A percentile compares a stretch with the other conserved stretches of the same genome.
These are phyloP conservation scores for Atherinosoma microstoma DNA, from an alignment of 2,797 vertebrate species.

Conservation along the genomic window DNA sequence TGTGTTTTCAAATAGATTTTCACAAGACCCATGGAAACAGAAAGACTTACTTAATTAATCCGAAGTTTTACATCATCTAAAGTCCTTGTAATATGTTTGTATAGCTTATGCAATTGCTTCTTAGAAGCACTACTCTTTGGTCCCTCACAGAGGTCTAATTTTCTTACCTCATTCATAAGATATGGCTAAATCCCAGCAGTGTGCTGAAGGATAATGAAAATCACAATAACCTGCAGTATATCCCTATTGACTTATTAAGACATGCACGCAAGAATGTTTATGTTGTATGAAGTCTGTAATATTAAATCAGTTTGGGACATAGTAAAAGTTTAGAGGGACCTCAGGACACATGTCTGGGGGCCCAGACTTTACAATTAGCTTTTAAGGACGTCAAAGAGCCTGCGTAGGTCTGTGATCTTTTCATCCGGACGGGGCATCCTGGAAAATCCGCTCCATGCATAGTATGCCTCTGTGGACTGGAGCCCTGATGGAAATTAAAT, in stretches of 20 bases:
- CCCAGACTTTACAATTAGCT: slow-evolving; percentile 41
- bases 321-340: slow-evolving; percentile 54
- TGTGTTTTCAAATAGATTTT: slow-evolving; percentile 56
- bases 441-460: slow-evolving; percentile 68
- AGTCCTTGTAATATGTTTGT: slow-evolving; percentile 61
- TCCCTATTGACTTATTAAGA: slow-evolving; percentile 69
- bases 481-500: slow-evolving; percentile 83
- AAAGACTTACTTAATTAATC: slow-evolving; percentile 50
- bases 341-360: slow-evolving; percentile 41
- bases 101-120: slow-evolving; percentile 21
- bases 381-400: slow-evolving; percentile 51
- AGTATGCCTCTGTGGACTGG: slow-evolving; percentile 54
- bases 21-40: slow-evolving; percentile 39
- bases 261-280: slow-evolving; percentile 58
- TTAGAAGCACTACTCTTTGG: slow-evolving; percentile 57
- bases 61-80: slow-evolving; percentile 50
- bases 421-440: slow-evolving; percentile 70
- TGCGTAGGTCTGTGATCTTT: slow-evolving; percentile 67
- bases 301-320: slow-evolving; percentile 57
- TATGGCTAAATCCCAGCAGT: slow-evolving; percentile 58
- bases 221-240: slow-evolving; percentile 48
- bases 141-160: slow-evolving; percentile 63
- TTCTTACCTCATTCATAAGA: slow-evolving; percentile 70
- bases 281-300: slow-evolving; percentile 46
- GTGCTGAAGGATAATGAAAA: slow-evolving; percentile 68